A percentile compares a stretch with the other conserved stretches of the same genome.
These are phyloP conservation scores for Diplosoma virens DNA, from an alignment of 23 tunicate species.

Conservation along the genomic window DNA sequence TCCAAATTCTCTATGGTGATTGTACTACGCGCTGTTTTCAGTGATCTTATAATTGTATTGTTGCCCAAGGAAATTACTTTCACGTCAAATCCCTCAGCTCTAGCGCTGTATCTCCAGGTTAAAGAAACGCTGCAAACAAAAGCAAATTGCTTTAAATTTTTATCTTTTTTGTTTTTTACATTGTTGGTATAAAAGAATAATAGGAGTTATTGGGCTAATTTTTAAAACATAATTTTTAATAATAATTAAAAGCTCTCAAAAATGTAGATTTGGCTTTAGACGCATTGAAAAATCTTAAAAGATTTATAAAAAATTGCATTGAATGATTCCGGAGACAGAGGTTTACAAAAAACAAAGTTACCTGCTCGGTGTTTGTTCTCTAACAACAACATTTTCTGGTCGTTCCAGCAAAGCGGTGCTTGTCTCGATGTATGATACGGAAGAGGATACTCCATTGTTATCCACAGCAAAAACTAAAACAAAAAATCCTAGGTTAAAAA, in stretches of 20 bases:
- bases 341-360: background rate
- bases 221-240: no score
- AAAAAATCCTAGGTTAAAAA: no score
- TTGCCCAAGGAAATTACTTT: background rate
- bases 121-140: background rate
- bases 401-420: background rate
- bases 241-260: no score
- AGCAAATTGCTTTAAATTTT: no score
- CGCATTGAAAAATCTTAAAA: no score
- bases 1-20: background rate
- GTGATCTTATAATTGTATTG: background rate
- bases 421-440: background rate
- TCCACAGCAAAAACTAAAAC: constrained; percentile 18
- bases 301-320: no score
- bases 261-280: no score
- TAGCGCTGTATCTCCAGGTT: background rate
- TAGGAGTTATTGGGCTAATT: no score
- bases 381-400: background rate
- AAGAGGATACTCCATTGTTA: background rate
- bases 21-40: background rate
- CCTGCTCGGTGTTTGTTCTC: background rate
- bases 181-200: no score
- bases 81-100: background rate
- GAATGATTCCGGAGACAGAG: no score
- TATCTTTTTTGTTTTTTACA: no score